Evolutionary conservation across 1,140 invertebrate genomes (phyloP), one percentile per base, ranked within the genome.

Genomic region (Thaumatotibia leucotreta): DNA sequence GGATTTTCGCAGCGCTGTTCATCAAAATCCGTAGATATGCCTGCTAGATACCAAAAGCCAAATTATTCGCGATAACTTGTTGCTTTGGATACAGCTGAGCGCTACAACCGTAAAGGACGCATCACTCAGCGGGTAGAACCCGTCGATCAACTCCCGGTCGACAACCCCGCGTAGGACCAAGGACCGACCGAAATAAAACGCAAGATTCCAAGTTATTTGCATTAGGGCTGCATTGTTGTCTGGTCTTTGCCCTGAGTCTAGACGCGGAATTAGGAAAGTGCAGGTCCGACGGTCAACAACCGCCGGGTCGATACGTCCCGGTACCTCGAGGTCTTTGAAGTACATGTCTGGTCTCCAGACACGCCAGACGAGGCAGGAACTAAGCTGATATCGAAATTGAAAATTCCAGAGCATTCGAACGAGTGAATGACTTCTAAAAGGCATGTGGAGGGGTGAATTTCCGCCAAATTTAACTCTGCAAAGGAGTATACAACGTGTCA

Each of bases 181-280:
- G 22, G 23, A 27, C 52, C 24, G 24, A 58, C 23, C 52, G 23
- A 58, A 31, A 14, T 14, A 58, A 58, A 58, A 58, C 52, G 24
- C 52, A 58, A 10, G 14, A 58, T 58, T 29, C n/a, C 23, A 14
- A 58, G 23, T 58, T 58, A n/a, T 31, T 63, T 66, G 65, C 61
- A 61, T 54, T 24, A 29, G 24, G 27, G 23, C 23, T 58, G 52
- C 52, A 58, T 58, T 58, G 52, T 58, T 33, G 52, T 49, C 62
- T 61, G 66, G 64, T 71, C 65, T 32, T 72, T 66, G 73, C 63
- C 66, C 67, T 24, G 61, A 69, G 70, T 74, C 74, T 75, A 78
- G 75, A 75, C 76, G 32, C 35, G 50, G 66, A 70, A 69, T 71
- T 73, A 73, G 70, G 69, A 64, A 61, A 65, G 64, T 64, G 61